Conservation (phyloP, 2,888 invertebrate genomes). For the Schizaphis graminum region DNA sequence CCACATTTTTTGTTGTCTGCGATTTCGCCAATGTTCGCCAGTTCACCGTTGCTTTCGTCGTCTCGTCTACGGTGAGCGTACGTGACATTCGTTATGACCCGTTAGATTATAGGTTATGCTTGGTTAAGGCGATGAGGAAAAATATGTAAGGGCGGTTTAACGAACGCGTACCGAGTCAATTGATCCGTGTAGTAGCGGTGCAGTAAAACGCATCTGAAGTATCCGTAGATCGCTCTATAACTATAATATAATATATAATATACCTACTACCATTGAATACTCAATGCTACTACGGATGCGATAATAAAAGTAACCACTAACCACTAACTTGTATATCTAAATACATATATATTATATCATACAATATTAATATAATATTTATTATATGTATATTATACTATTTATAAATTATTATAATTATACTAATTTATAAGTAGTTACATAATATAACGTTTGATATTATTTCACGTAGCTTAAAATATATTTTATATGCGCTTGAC, state of each 20-base stretch:
- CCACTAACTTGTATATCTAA: too few species aligned
- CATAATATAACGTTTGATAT: neutral
- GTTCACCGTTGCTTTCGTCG: neutral
- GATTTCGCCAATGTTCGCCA: neutral
- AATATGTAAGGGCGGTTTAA: neutral
- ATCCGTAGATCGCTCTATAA: neutral
- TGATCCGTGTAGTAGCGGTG: neutral
- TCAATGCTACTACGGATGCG: neutral
- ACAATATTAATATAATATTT: too few species aligned
- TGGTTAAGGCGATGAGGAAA: neutral
- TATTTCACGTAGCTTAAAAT: neutral
- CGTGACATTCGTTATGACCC: conserved; percentile 21
- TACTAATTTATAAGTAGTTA: neutral
- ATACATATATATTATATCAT: neutral
- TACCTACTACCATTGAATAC: too few species aligned
- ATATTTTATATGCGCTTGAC: neutral
- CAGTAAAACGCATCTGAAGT: neutral
- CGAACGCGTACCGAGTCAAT: neutral
- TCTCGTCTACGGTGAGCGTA: neutral
- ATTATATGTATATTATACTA: too few species aligned
- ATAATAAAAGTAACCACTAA: neutral
- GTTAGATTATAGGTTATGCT: neutral
- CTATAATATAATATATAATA: too few species aligned
- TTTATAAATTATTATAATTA: too few species aligned
- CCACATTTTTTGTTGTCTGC: neutral